Evolutionary conservation across 2,113 vertebrate genomes (phyloP), one percentile per base, ranked within the genome.

Genomic region (Amazona guildingii): DNA sequence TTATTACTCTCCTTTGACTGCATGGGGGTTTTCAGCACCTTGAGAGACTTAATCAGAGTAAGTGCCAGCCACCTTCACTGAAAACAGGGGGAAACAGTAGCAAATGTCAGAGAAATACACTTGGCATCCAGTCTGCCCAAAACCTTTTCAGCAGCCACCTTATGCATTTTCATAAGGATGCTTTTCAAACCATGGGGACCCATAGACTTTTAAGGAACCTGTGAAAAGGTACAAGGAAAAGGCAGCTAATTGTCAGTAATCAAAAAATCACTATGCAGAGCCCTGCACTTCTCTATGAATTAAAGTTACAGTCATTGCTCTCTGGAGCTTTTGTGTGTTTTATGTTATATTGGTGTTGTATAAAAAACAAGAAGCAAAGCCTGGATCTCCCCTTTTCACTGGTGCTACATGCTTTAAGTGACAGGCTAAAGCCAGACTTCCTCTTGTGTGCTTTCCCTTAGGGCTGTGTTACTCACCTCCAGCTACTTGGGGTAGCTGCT

Each of bases 401-500:
- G 13, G 11, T 29, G 4, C 57, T 17, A 2, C 2, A 0, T 51
- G 17, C 37, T 70, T 35, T 6, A n/a, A 57, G 25, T 5, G 18
- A 29, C 0, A 81, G 21, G 8, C 21, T 49, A 16, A 54, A 73
- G 43, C 3, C 61, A 62, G 31, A 13, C 8, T n/a, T 31, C 14
- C 14, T 72, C 25, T 48, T 14, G 9, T 17, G 10, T 28, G 51
- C 51, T 68, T 63, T 68, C 35, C 63, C 25, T 13, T 10, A 8
- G 7, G 43, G 24, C 19, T 17, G 5, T 10, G 5, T 25, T 13
- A 2, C 49, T 74, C 18, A 5, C 18, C 29, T 54, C 39, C 27
- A 29, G 44, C 41, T 63, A 35, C 28, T 7, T 8, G 43, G n/a
- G n/a, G 12, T 3, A n/a, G 17, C n/a, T 87, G 66, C 39, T 57